phyloP scores from a whole-genome alignment of 2,113 vertebrate species.

The Hepsetus odoe region DNA sequence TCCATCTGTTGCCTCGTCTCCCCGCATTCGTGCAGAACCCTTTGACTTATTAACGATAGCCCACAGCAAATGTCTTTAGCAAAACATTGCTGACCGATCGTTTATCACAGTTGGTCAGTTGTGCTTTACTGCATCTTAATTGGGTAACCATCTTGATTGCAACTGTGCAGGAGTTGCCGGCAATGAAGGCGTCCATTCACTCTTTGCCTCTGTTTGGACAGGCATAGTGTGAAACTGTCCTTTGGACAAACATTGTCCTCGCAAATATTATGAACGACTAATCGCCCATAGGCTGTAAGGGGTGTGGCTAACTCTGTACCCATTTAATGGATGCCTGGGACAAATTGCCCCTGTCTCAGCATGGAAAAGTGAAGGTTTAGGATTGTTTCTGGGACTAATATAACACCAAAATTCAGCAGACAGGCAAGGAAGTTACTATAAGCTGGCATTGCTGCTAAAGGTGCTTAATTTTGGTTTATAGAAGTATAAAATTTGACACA shows the following conservation, averaged over 20 bases:
- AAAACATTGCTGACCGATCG: conserved; percentile 24
- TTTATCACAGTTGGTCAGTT: conserved; percentile 13
- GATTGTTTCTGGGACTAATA: no score
- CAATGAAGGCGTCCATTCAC: conserved; percentile 6
- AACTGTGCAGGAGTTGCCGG: conserved; percentile 18
- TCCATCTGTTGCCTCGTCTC: conserved; percentile 45
- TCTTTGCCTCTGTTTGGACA: conserved; percentile 13
- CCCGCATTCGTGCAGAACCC: conserved; percentile 13
- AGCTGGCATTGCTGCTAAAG: no score
- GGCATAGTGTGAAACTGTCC: conserved; percentile 33
- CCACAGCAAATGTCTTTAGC: conserved; percentile 32
- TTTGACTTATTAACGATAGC: conserved; percentile 39
- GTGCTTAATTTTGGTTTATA: no score
- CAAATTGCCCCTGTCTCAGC: no score
- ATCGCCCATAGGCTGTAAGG: conserved; percentile 5
- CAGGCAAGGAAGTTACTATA: no score
- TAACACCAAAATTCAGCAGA: no score
- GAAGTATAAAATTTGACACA: no score
- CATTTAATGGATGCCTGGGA: no score
- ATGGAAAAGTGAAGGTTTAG: no score
- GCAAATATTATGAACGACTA: conserved; percentile 8
- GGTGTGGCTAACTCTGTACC: no score
- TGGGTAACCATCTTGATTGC: conserved; percentile 29
- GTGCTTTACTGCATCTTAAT: conserved; percentile 28
- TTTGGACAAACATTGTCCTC: not conserved